Percentiles rank a stretch among this genome's conserved stretches.
These are phyloP conservation scores for Amaurobius ferox DNA, from an alignment of 2,888 invertebrate species.

Conservation along the genomic window DNA sequence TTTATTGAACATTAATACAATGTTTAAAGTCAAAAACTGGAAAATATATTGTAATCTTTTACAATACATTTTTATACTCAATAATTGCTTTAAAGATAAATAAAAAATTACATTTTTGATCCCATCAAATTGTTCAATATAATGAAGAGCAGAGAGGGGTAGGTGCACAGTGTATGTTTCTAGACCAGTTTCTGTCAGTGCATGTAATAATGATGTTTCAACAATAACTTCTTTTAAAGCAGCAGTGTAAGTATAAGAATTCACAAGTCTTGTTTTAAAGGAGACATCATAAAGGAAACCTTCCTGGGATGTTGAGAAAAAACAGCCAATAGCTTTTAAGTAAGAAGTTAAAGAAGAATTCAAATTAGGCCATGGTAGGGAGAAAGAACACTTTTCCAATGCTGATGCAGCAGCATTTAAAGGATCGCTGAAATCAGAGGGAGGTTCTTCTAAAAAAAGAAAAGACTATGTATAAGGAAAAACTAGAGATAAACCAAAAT, in stretches of 20 bases:
- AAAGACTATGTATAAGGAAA: no score
- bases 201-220: constrained; percentile 83
- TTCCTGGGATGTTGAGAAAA: constrained; percentile 83
- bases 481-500: no score
- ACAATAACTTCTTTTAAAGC: constrained; percentile 83
- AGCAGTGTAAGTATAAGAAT: constrained; percentile 85
- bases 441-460: constrained; percentile 35
- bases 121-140: constrained; percentile 77
- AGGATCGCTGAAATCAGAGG: constrained; percentile 49
- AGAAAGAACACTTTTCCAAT: constrained; percentile 46
- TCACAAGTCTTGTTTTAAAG: constrained; percentile 80
- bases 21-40: no score
- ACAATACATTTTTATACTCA: no score
- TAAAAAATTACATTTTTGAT: constrained; percentile 77
- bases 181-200: constrained; percentile 85
- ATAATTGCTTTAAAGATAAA: no score
- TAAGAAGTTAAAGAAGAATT: constrained; percentile 49
- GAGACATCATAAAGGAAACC: constrained; percentile 82
- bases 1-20: no score
- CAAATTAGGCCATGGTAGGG: constrained; percentile 33
- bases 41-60: no score
- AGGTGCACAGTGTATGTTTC: constrained; percentile 86
- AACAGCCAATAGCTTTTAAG: constrained; percentile 81
- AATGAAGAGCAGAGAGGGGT: constrained; percentile 75
- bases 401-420: constrained; percentile 51